Evolutionary conservation across 1,140 invertebrate genomes (phyloP).

Genomic region (Diorhabda elongata): DNA sequence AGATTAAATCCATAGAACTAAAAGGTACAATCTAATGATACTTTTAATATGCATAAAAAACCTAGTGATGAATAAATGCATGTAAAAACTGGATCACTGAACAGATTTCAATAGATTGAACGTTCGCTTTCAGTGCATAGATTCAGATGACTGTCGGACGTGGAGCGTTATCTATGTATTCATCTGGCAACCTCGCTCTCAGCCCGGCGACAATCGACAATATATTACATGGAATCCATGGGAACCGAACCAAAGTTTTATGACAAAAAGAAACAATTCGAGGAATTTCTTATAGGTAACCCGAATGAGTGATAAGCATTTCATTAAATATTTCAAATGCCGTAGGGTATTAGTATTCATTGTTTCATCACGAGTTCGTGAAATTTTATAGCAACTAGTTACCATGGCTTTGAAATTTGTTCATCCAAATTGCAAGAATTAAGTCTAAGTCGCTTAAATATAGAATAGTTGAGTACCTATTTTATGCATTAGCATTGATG

Average conservation of each 20-base stretch:
- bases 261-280: conserved; percentile 9
- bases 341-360: conserved; percentile 5
- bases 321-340: conserved; percentile 13
- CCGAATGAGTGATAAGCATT: conserved; percentile 10
- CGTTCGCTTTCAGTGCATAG: too few species aligned
- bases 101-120: too few species aligned
- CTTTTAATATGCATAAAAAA: too few species aligned
- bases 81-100: too few species aligned
- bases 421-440: neutral
- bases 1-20: too few species aligned
- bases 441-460: too few species aligned
- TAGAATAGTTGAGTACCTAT: too few species aligned
- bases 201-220: neutral
- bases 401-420: conserved; percentile 2
- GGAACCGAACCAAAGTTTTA: conserved; percentile 10
- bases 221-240: conserved; percentile 8
- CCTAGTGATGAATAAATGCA: too few species aligned
- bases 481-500: too few species aligned
- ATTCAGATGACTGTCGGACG: too few species aligned
- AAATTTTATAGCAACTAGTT: neutral
- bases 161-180: neutral
- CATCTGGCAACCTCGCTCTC: neutral
- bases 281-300: conserved; percentile 10
- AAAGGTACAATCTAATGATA: too few species aligned
- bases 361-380: conserved; percentile 12